Evolutionary conservation across 1,140 invertebrate species (phyloP), one percentile per base, ranked within the genome.

Genomic region (Lordiphosa mommai): DNA sequence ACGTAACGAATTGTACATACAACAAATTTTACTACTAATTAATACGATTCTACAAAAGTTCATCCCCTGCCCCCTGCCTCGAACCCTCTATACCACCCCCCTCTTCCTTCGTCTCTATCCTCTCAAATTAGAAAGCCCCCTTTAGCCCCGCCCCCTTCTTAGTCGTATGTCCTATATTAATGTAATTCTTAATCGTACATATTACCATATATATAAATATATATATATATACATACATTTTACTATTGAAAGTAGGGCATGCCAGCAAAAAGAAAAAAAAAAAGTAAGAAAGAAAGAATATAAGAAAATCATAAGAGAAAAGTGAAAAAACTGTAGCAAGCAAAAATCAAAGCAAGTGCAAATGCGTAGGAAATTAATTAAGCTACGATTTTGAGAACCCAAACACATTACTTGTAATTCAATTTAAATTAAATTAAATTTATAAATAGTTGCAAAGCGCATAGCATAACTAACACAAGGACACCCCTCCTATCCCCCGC

Each of bases 371-470:
- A 46, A 68, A 68, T 68, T 68, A 72, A 72, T 72, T 68, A 77
- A 77, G 73, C 73, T 79, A 79, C 73, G 51, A 72, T 79, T 79
- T 79, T 72, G 27, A 74, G 52, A 55, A 59, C 53, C 61, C 48
- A 59, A 64, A 73, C 34, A 61, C 43, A 71, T 68, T 67, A 71
- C 40, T 51, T 82, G 77, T 82, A 82, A 82, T 82, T 82, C 76
- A 82, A 84, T 76, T 80, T 82, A 82, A 82, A 82, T 84, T 82
- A 68, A 80, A 80, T 82, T 77, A 80, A 80, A 82, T 84, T 71
- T 84, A 82, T 72, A 72, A 82, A 82, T 82, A 82, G 76, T 82
- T 82, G 76, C 76, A 82, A 80, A 71, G 61, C 72, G 69, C 64
- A 80, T 73, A 80, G 71, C 66, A 82, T 68, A 80, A 82, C 71